phyloP scores from a whole-genome alignment of 2,797 vertebrate species.

The Peromyscus aztecus region DNA sequence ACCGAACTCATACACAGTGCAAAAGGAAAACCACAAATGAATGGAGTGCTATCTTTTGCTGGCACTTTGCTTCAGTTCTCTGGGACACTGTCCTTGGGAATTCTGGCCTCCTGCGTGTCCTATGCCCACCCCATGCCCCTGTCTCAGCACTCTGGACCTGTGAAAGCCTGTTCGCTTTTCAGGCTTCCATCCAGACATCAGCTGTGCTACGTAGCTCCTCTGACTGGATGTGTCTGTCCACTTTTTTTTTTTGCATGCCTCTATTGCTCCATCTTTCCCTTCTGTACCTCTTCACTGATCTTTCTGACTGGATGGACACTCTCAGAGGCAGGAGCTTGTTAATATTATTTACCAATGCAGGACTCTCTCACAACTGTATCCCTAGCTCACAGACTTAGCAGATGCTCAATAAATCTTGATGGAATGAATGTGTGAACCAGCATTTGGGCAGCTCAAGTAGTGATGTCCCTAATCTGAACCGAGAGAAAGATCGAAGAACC shows the following conservation, averaged over 20 bases:
- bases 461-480: background rate
- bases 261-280: background rate
- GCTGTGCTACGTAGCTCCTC: background rate
- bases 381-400: background rate
- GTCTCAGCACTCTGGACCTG: background rate
- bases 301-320: background rate
- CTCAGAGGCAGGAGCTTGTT: background rate
- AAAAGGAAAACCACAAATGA: background rate
- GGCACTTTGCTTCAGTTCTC: background rate
- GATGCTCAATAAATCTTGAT: background rate
- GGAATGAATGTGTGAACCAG: background rate
- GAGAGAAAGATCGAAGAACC: background rate
- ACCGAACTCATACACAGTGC: background rate
- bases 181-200: background rate
- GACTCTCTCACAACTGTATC: background rate
- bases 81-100: background rate
- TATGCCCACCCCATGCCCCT: accelerated
- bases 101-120: background rate
- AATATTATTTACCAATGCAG: background rate
- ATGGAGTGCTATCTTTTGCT: accelerated
- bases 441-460: background rate
- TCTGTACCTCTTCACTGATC: background rate
- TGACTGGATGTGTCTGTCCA: background rate
- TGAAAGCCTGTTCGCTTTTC: too few species aligned
- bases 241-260: background rate